Evolutionary conservation across 2,888 invertebrate species (phyloP).

Genomic region (Xanthia togata): DNA sequence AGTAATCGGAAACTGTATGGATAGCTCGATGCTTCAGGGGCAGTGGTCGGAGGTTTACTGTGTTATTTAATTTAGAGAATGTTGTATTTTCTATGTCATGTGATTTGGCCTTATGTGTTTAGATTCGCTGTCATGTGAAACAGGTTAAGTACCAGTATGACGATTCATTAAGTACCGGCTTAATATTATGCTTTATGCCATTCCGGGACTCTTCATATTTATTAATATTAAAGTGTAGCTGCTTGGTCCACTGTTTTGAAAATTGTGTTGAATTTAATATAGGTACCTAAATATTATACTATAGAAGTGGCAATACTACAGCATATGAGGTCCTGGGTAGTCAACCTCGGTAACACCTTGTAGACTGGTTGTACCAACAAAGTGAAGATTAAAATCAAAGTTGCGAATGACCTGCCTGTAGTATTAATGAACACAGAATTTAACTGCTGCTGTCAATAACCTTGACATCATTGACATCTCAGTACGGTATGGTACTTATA

Average conservation of each 20-base stretch:
- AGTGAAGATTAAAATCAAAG: background rate
- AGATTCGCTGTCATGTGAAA: background rate
- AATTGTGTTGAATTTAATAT: background rate
- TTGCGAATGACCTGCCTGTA: background rate
- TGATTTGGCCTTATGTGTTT: background rate
- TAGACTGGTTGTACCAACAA: background rate
- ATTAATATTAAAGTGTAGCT: background rate
- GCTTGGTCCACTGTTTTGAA: background rate
- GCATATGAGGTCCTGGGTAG: background rate
- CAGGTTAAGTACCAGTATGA: background rate
- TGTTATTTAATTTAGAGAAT: constrained; percentile 38
- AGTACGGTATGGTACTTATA: no score
- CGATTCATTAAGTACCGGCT: background rate
- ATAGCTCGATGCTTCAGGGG: constrained; percentile 16
- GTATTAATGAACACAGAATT: background rate
- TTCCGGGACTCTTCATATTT: background rate
- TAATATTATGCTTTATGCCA: background rate
- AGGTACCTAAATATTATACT: background rate
- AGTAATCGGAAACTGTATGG: constrained; percentile 54
- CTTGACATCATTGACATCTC: no score
- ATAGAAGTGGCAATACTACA: background rate
- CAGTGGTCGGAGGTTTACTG: constrained; percentile 19
- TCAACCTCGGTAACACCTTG: background rate
- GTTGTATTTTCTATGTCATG: constrained; percentile 7
- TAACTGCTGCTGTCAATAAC: constrained; percentile 7